Conservation (phyloP, 2,888 invertebrate genomes). For the Nebria salina region DNA sequence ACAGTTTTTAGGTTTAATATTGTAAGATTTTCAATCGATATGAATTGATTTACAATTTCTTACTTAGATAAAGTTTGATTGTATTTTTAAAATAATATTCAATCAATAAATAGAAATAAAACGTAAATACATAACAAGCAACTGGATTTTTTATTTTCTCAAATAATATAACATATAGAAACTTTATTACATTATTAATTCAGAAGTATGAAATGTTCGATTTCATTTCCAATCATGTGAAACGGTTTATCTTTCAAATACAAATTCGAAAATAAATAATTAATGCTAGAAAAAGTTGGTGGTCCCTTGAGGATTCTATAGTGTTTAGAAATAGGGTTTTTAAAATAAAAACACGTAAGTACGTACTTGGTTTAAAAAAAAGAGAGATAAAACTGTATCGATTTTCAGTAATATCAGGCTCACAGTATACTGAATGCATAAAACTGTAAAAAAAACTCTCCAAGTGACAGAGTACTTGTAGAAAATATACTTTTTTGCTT, state of each 20-base stretch:
- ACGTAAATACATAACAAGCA: too few species aligned
- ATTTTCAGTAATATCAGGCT: conserved; percentile 35
- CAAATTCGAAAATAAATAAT: not conserved
- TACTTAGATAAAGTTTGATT: not conserved
- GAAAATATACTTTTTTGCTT: not conserved
- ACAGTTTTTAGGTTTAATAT: not conserved
- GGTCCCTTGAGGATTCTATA: not conserved
- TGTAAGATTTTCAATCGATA: not conserved
- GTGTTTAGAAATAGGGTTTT: not conserved
- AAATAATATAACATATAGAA: too few species aligned
- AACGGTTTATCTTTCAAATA: not conserved
- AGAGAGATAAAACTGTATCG: conserved; percentile 36
- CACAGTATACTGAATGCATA: conserved; percentile 35
- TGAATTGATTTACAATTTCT: not conserved
- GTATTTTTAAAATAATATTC: too few species aligned
- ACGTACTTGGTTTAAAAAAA: conserved; percentile 22
- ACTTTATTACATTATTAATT: too few species aligned
- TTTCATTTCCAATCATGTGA: not conserved
- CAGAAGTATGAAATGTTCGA: not conserved
- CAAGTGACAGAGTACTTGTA: conserved; percentile 19
- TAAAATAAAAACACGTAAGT: conserved; percentile 3
- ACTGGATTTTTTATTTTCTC: too few species aligned
- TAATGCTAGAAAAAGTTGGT: not conserved
- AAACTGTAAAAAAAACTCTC: conserved; percentile 37
- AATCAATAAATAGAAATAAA: too few species aligned